phyloP scores from a whole-genome alignment of 2,113 vertebrate species.

The Clupea harengus region DNA sequence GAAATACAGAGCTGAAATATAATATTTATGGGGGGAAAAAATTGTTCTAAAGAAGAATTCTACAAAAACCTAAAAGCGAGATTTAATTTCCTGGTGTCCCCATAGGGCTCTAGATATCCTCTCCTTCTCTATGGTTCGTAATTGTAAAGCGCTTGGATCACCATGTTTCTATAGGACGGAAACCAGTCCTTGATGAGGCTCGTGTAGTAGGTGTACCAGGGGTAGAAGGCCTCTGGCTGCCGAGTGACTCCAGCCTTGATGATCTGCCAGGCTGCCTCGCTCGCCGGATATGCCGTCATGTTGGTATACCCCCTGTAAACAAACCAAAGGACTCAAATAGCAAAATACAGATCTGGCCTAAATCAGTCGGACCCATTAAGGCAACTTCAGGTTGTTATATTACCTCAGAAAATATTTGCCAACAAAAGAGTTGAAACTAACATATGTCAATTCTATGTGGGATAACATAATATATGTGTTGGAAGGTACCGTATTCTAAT shows the following conservation, averaged over 20 bases:
- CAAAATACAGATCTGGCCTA: not conserved
- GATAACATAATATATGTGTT: not conserved
- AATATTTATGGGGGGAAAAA: not conserved
- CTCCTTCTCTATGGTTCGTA: slow-evolving; percentile 52
- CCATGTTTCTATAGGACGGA: slow-evolving; percentile 52
- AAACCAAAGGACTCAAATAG: slow-evolving; percentile 27
- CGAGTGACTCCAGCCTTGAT: slow-evolving; percentile 67
- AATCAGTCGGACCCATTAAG: too few relatives aligned
- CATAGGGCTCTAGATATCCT: not conserved
- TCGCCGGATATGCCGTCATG: slow-evolving; percentile 65
- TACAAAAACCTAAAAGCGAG: not conserved
- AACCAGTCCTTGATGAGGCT: slow-evolving; percentile 67
- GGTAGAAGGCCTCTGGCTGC: slow-evolving; percentile 73
- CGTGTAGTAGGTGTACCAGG: slow-evolving; percentile 62
- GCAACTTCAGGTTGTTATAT: too few relatives aligned
- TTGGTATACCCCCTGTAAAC: slow-evolving; percentile 64
- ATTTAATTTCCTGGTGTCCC: not conserved
- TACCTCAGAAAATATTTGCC: too few relatives aligned
- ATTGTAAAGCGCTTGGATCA: slow-evolving; percentile 68
- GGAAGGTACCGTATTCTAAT: not conserved
- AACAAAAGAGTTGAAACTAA: too few relatives aligned
- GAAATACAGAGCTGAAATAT: not conserved
- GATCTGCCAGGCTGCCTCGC: slow-evolving; percentile 77
- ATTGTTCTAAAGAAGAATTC: not conserved
- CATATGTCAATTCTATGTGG: too few relatives aligned